These are phyloP conservation scores for Drosophila triauraria DNA, from an alignment of 1,140 invertebrate genomes.

Conservation along the genomic window DNA sequence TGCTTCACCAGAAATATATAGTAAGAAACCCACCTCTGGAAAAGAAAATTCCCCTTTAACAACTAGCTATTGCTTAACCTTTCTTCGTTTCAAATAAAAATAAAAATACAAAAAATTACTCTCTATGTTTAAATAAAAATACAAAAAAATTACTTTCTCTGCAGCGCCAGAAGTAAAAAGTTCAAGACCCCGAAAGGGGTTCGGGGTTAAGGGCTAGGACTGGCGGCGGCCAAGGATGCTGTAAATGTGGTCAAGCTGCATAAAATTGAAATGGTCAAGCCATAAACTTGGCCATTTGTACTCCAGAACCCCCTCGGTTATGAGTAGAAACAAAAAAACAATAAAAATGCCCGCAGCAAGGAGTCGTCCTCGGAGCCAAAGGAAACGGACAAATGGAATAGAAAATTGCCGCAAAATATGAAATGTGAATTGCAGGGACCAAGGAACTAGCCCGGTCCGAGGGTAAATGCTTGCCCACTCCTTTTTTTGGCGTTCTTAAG, in stretches of 20 bases:
- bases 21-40: no score
- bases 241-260: constrained; percentile 78
- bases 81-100: neutral
- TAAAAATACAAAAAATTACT: no score
- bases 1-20: no score
- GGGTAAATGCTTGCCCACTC: constrained; percentile 8
- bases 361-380: constrained; percentile 16
- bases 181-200: constrained; percentile 29
- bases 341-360: constrained; percentile 25
- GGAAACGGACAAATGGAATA: constrained; percentile 54
- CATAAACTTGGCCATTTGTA: constrained; percentile 81
- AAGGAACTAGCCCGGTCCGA: constrained; percentile 2
- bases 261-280: constrained; percentile 78
- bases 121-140: neutral
- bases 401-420: constrained; percentile 57
- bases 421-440: constrained; percentile 35
- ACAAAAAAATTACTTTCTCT: neutral
- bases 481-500: constrained; percentile 23
- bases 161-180: constrained; percentile 44
- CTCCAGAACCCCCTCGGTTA: constrained; percentile 42
- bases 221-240: constrained; percentile 28
- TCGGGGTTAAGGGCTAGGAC: neutral
- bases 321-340: constrained; percentile 62
- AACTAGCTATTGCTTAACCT: no score
- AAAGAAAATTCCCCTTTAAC: no score